These are phyloP conservation scores for Nephotettix cincticeps DNA, from an alignment of 1,140 invertebrate species.

Conservation along the genomic window DNA sequence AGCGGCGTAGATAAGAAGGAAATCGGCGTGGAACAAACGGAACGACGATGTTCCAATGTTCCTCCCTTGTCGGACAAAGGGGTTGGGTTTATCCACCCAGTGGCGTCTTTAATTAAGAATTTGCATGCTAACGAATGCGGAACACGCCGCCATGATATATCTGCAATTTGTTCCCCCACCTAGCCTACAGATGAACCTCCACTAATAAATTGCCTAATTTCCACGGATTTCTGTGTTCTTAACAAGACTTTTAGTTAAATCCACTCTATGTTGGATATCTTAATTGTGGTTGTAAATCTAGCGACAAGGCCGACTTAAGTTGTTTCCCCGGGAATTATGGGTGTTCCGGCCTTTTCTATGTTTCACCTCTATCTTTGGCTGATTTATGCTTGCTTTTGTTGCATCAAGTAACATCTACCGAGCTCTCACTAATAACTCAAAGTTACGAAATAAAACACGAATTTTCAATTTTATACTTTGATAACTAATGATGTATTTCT, in stretches of 20 bases:
- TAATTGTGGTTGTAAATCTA: slow-evolving; percentile 7
- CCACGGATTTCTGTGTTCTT: slow-evolving; percentile 16
- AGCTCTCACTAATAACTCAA: no score
- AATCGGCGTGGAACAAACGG: background rate
- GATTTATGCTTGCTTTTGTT: no score
- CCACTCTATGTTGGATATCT: background rate
- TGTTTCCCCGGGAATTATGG: background rate
- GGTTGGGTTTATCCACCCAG: background rate
- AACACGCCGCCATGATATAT: slow-evolving; percentile 25
- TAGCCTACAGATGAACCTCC: background rate
- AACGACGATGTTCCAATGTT: background rate
- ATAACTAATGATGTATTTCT: no score
- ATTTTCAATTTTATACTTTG: no score
- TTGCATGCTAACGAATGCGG: slow-evolving; percentile 28
- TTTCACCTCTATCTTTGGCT: background rate
- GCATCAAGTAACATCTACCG: no score
- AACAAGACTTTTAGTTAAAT: slow-evolving; percentile 1
- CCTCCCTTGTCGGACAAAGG: slow-evolving; percentile 9
- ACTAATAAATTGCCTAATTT: slow-evolving; percentile 21
- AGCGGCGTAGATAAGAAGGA: no score
- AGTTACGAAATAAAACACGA: no score
- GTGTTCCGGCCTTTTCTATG: background rate
- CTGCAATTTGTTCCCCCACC: slow-evolving; percentile 25
- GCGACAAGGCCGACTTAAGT: background rate
- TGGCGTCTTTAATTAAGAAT: slow-evolving; percentile 31